Evolutionary conservation across 2,113 vertebrate species (phyloP), one percentile per base, ranked within the genome.

Genomic region (Hemichromis elongatus): DNA sequence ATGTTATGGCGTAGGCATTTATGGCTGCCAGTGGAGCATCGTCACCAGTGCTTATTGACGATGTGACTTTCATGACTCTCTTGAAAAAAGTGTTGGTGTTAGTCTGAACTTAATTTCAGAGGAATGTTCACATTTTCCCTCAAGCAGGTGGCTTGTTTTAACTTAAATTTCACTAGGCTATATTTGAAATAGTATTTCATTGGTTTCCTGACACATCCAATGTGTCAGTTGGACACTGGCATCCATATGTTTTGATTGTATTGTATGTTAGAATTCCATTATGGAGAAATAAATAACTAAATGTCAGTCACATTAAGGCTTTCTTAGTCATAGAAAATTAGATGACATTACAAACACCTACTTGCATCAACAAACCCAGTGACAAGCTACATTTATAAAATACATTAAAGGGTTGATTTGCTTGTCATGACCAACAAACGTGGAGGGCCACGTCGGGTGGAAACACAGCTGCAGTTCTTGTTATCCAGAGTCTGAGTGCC

Each of bases 381-480:
- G 89, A 89, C 88, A 57, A 28, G 35, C 77, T 21, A 56, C 63
- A 75, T 90, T 75, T 80, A 92, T 90, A 73, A 86, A 84, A 83
- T 73, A 90, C 80, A 79, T 81, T 81, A 52, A 87, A 83, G 16
- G 40, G 45, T 55, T 14, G 73, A 73, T 75, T 47, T 50, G 42
- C 73, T 80, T 56, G 83, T 90, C 92, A 87, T 54, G 78, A 89
- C 66, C 77, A 54, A 35, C 37, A 19, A 55, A 82, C 33, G 59
- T 70, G 54, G 66, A 81, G 68, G n/a, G 56, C 30, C 4, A 30
- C 16, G 83, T 55, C 3, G 11, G 52, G 79, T 94, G 89, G 85
- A 93, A 90, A 93, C 91, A 85, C 91, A 94, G 92, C 93, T 95
- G 93, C 86, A 79, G 21, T 53, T 86, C 77, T 84, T 78, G 70